phyloP scores from a whole-genome alignment of 2,797 vertebrate species.

The Odontamblyopus lacepedii region DNA sequence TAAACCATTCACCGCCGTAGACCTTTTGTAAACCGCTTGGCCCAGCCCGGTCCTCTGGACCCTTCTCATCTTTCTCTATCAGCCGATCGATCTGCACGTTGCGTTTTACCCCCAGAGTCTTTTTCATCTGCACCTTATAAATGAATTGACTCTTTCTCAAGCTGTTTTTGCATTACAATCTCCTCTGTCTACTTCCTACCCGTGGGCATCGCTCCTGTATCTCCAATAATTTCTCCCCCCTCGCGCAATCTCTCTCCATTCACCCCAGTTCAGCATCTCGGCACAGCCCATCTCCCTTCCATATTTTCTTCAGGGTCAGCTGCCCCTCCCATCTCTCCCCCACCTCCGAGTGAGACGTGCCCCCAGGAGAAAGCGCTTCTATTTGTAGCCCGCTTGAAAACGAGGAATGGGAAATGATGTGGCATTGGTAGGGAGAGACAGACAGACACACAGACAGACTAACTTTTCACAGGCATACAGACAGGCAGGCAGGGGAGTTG shows the following conservation, averaged over 20 bases:
- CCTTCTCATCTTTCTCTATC: constrained; percentile 47
- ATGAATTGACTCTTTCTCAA: constrained; percentile 36
- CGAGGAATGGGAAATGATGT: constrained; percentile 59
- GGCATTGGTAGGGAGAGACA: constrained; percentile 43
- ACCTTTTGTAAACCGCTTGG: constrained; percentile 11
- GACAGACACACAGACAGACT: constrained; percentile 26
- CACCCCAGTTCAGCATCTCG: not conserved
- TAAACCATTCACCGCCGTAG: constrained; percentile 20
- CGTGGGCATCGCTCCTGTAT: constrained; percentile 31
- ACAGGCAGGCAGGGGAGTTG: constrained; percentile 40
- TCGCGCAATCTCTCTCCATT: constrained; percentile 10
- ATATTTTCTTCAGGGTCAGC: constrained; percentile 17
- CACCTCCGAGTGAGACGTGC: constrained; percentile 39
- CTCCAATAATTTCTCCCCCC: constrained; percentile 39
- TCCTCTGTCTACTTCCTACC: constrained; percentile 12
- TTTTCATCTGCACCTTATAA: constrained; percentile 22
- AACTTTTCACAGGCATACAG: constrained; percentile 13
- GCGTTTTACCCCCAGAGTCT: constrained; percentile 13
- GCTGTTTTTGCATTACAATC: not conserved
- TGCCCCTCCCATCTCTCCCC: constrained; percentile 10
- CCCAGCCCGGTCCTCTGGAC: constrained; percentile 14
- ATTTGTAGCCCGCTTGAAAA: constrained; percentile 61
- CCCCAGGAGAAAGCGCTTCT: constrained; percentile 59
- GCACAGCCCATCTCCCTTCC: not conserved
- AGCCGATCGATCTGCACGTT: constrained; percentile 37